A percentile compares a stretch with the other conserved stretches of the same genome.
phyloP scores from a whole-genome alignment of 92 coral and sea anemone species.

The Epizoanthus illoricatus region DNA sequence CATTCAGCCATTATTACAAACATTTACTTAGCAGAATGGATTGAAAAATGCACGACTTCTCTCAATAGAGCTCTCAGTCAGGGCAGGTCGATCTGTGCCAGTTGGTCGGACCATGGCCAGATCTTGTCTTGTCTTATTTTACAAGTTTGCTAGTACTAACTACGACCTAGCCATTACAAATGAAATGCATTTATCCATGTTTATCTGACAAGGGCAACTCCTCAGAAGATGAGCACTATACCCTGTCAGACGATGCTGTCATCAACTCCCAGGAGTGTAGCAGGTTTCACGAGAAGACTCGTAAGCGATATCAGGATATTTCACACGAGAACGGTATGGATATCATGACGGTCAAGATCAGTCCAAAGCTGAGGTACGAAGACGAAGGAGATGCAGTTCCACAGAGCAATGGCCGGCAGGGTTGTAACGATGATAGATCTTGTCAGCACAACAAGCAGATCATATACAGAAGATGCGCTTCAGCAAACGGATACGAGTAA shows the following conservation, averaged over 20 bases:
- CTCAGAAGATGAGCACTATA: neutral
- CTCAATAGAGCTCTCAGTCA: no score
- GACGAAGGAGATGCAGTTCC: neutral
- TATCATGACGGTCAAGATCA: constrained; percentile 9
- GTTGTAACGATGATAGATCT: neutral
- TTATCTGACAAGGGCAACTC: neutral
- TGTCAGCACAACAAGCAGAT: neutral
- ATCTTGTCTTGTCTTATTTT: no score
- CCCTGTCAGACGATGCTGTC: neutral
- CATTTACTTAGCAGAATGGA: no score
- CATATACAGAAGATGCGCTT: constrained; percentile 28
- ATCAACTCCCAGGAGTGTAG: neutral
- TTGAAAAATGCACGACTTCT: no score
- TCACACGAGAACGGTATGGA: constrained; percentile 3
- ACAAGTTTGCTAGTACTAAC: no score
- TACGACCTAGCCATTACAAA: no score
- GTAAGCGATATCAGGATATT: constrained; percentile 16
- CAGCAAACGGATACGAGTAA: constrained; percentile 14
- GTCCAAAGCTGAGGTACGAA: constrained; percentile 11
- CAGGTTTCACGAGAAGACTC: constrained; percentile 1
- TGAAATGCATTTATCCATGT: neutral
- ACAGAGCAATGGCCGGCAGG: neutral
- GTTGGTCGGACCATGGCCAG: no score
- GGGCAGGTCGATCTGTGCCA: no score
- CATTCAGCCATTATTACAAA: no score